Conservation (phyloP, 2,113 vertebrate genomes). For the Rhea americana region DNA sequence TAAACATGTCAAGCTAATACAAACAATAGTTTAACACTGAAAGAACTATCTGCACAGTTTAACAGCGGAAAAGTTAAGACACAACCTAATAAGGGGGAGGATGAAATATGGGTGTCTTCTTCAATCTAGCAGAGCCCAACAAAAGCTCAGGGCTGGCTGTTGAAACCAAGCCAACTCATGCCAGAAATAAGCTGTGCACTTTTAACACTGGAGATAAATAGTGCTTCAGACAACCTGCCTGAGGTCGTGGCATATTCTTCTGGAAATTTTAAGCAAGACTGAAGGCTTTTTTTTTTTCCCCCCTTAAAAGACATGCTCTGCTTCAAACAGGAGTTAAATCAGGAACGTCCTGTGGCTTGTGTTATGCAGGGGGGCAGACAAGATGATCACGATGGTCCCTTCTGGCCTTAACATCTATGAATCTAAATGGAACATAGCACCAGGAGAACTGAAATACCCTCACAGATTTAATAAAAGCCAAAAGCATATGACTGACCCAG, state of each 20-base stretch:
- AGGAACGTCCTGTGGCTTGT: slow-evolving; percentile 7
- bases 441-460: slow-evolving; percentile 29
- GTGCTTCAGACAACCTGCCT: background rate
- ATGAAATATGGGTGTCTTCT: background rate
- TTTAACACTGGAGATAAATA: background rate
- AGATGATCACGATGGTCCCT: background rate
- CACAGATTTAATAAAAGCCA: slow-evolving; percentile 58
- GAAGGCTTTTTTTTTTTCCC: background rate
- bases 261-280: slow-evolving; percentile 7
- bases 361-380: background rate
- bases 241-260: background rate
- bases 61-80: background rate
- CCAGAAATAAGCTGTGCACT: background rate
- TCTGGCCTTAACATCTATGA: slow-evolving; percentile 27
- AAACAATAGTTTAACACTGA: background rate
- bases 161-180: background rate
- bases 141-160: background rate
- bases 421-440: slow-evolving; percentile 34
- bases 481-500: slow-evolving; percentile 63
- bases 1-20: background rate
- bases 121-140: background rate
- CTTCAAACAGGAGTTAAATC: slow-evolving; percentile 25
- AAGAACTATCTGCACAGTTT: background rate
- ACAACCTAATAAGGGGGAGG: background rate
- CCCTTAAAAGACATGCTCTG: background rate